phyloP scores from a whole-genome alignment of 2,888 invertebrate species.

The Caenorhabditis afra region DNA sequence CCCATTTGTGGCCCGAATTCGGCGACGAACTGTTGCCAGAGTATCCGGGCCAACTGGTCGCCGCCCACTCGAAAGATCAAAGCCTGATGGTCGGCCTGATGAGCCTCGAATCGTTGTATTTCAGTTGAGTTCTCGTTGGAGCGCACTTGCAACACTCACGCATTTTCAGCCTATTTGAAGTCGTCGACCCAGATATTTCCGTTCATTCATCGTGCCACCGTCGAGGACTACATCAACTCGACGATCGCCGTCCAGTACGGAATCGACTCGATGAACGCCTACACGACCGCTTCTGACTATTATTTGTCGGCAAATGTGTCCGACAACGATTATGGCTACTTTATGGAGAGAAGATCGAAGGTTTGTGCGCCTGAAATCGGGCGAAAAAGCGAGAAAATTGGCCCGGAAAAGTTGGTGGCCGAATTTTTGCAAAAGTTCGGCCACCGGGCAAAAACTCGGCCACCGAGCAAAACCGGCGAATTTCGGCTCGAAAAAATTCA shows the following conservation, averaged over 20 bases:
- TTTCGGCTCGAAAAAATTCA: no score
- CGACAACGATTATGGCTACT: slow-evolving; percentile 37
- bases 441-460: background rate
- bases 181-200: slow-evolving; percentile 43
- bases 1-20: slow-evolving; percentile 34
- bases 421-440: background rate
- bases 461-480: no score
- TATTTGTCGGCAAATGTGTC: slow-evolving; percentile 20
- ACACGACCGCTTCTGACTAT: slow-evolving; percentile 3
- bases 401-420: background rate
- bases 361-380: background rate
- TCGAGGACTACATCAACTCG: slow-evolving; percentile 52
- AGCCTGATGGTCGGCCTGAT: slow-evolving; percentile 40
- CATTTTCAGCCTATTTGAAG: slow-evolving; percentile 53
- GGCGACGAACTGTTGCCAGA: slow-evolving; percentile 49
- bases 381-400: background rate
- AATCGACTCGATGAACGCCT: slow-evolving; percentile 17
- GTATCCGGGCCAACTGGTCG: slow-evolving; percentile 14
- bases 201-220: slow-evolving; percentile 27
- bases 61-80: slow-evolving; percentile 18
- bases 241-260: slow-evolving; percentile 40
- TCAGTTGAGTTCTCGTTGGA: slow-evolving; percentile 31
- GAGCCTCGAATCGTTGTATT: slow-evolving; percentile 47
- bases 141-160: no score
- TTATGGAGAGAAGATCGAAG: slow-evolving; percentile 27